Base-by-base conservation (phyloP, 64 coral and sea anemone genomes). In the Orbicella faveolata region DNA sequence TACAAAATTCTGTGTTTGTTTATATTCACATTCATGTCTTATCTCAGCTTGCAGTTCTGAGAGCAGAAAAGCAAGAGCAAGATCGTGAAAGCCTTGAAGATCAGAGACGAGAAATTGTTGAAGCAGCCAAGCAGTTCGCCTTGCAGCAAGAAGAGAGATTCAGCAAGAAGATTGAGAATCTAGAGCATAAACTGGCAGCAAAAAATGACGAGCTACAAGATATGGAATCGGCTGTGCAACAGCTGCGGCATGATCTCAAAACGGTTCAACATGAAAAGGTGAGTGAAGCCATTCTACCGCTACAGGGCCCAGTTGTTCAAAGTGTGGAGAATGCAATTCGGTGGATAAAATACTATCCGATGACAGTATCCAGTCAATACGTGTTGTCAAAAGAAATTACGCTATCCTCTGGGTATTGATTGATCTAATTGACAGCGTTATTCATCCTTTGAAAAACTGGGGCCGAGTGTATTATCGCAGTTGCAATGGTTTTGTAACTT, bases 81-180 rank as follows among this genome's bases (percentile, higher is more conserved):
- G 90, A 48, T 48, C 44, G 69, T 17, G 34, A 76, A 4, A 68
- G 85, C 63, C 65, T 87, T 17, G 90, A 92, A 87, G 83, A 87
- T 7, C 83, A 92, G 69, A 87, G 81, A 87, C 25, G 48, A 51
- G 35, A 53, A 13, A 92, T 92, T 67, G 90, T 92, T 12, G 75
- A 87, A 63, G 75, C 90, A 75, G 90, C 90, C 33, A 87, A 80
- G 36, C 75, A 80, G 61, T 92, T 92, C 74, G 90, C 90, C 39
- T n/a, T 87, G 21, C 66, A 92, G 63, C 90, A 79, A 79, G 90
- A 92, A 52, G 74, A 92, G 18, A 76, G 63, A 9, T 92, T 85
- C 48, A 66, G 17, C 36, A 85, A 54, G 51, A 70, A 52, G 82
- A 52, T 85, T 52, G 36, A 52, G 15, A 85, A 72, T 33, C 63